phyloP scores from a whole-genome alignment of 2,113 vertebrate genomes.

The Peromyscus leucopus region DNA sequence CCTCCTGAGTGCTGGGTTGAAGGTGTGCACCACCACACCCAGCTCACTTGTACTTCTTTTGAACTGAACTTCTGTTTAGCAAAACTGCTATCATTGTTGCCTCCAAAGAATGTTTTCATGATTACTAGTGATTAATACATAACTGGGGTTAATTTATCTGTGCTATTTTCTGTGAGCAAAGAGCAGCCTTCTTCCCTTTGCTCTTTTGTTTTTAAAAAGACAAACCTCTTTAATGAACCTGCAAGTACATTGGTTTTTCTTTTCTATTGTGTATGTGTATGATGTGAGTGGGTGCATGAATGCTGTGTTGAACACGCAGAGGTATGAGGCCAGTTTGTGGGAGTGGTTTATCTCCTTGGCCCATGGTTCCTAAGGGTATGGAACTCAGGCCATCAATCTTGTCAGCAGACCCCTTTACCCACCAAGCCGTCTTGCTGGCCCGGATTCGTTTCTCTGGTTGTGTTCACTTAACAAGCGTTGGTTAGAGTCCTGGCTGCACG shows the following conservation, averaged over 20 bases:
- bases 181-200: not conserved
- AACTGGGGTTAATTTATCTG: not conserved
- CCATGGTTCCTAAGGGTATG: not conserved
- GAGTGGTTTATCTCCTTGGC: not conserved
- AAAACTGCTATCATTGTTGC: not conserved
- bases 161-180: slow-evolving; percentile 4
- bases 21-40: not conserved
- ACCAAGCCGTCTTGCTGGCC: not conserved
- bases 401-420: not conserved
- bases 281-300: not conserved
- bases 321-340: not conserved
- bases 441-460: not conserved
- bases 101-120: not conserved
- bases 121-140: not conserved
- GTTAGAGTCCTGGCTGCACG: not conserved
- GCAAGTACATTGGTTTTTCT: not conserved
- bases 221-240: not conserved
- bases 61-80: not conserved
- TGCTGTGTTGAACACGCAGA: not conserved
- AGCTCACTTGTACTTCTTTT: not conserved
- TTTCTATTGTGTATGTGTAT: not conserved
- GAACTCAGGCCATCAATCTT: not conserved
- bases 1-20: not conserved
- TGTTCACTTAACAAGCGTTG: not conserved
- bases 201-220: slow-evolving; percentile 24